phyloP scores from a whole-genome alignment of 2,888 invertebrate genomes.

The Lycophotia porphyrea region DNA sequence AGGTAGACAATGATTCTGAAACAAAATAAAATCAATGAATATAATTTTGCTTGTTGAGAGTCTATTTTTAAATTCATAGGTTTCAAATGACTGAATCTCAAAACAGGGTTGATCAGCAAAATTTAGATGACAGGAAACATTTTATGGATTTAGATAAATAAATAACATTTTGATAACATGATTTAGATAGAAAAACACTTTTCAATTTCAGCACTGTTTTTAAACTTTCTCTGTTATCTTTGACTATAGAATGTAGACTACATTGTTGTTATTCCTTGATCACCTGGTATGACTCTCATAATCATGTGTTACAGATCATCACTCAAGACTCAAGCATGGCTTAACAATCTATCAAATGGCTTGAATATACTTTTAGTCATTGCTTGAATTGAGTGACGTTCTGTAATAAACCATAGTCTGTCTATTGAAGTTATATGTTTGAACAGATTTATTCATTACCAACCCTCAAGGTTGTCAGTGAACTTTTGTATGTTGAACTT shows the following conservation, averaged over 20 bases:
- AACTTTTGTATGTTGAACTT: conserved; percentile 71
- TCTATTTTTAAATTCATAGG: not conserved
- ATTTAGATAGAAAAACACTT: not conserved
- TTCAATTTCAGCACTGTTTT: not conserved
- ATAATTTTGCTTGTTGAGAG: not conserved
- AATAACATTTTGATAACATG: too few species aligned
- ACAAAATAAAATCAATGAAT: conserved; percentile 42
- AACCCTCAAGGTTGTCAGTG: conserved; percentile 77
- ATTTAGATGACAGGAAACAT: not conserved
- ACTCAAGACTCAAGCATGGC: not conserved
- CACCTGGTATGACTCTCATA: not conserved
- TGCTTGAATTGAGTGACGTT: not conserved
- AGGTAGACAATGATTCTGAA: conserved; percentile 93
- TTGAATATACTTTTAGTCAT: not conserved
- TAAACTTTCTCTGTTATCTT: not conserved
- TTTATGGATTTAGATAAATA: not conserved
- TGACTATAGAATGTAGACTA: not conserved
- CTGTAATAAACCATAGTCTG: not conserved
- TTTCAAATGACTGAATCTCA: not conserved
- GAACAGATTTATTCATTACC: conserved; percentile 54
- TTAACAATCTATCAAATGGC: not conserved
- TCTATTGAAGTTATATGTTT: not conserved
- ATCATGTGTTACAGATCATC: not conserved
- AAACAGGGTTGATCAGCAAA: not conserved
- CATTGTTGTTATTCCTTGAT: not conserved